Base-by-base conservation (phyloP, 2,797 vertebrate species). In the Microctenopoma stevenorrisi region DNA sequence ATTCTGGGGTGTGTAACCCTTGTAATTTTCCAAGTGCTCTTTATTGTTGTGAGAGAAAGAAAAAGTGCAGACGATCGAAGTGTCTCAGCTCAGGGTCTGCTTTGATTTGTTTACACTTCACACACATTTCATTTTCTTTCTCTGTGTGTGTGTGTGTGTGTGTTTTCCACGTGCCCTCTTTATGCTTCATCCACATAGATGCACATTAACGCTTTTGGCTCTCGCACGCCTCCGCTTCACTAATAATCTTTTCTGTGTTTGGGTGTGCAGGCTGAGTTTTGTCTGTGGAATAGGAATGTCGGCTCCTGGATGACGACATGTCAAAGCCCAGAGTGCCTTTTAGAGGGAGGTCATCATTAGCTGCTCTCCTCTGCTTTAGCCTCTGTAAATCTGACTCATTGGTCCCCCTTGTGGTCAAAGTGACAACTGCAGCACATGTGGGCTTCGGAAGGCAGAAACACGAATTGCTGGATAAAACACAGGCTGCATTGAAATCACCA, bases 1-100 rank as follows among this genome's bases (percentile, higher is more conserved):
- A 94, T 92, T 93, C 89, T 70, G 87, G 88, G 89, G 86, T 92
- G 79, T 81, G 66, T 75, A 81, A 83, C 89, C 87, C 89, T 88
- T 90, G 88, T 90, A 86, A 92, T 93, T 89, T 92, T 85, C 83
- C 74, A 82, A 81, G 79, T 84, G 74, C 79, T 82, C 77, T 92
- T 92, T 90, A 88, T 92, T 91, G 87, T 92, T 88, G 86, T 85
- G 77, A 76, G 61, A 75, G 78, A 61, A 18, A 44, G 30, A 14
- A 79, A 79, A 85, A 76, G 71, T 82, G 71, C 62, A 70, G 81
- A 89, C 54, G 85, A 84, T 61, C 79, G 70, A 88, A 85, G 86
- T 16, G 68, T 87, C 86, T 89, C 66, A 38, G 68, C 79, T 86
- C 72, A 64, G 85, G 79, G 75, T 86, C 79, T 80, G 43, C 85